Percentiles rank a stretch among this genome's conserved stretches.
Evolutionary conservation across 2,888 invertebrate genomes (phyloP).

Genomic region (Pterobdella sp.): DNA sequence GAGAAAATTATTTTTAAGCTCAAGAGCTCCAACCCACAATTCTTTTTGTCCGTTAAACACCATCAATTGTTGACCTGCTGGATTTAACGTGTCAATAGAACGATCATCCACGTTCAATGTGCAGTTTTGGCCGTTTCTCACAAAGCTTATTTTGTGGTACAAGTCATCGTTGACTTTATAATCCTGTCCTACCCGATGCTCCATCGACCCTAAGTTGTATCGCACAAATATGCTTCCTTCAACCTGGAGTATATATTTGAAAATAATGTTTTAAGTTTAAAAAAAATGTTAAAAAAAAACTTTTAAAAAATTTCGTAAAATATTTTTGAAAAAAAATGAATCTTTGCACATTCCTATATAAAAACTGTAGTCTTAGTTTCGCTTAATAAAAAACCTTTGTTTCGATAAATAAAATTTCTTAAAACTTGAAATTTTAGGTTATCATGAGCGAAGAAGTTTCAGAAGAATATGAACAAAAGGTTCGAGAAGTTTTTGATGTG

Average conservation of each 20-base stretch:
- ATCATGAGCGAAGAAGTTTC: slow-evolving; percentile 1
- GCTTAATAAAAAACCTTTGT: neutral
- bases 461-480: slow-evolving; percentile 1
- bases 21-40: slow-evolving; percentile 25
- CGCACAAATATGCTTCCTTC: slow-evolving; percentile 25
- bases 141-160: slow-evolving; percentile 28
- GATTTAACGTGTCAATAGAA: slow-evolving; percentile 13
- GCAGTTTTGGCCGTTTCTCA: slow-evolving; percentile 26
- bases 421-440: neutral
- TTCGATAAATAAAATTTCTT: neutral
- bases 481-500: slow-evolving; percentile 28
- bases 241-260: slow-evolving; percentile 4
- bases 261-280: neutral
- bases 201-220: slow-evolving; percentile 27
- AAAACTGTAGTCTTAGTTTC: neutral
- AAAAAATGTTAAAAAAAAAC: too few relatives aligned
- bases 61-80: slow-evolving; percentile 26
- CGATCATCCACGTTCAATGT: slow-evolving; percentile 27
- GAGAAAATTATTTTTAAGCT: neutral
- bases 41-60: slow-evolving; percentile 27
- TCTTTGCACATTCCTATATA: neutral
- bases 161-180: slow-evolving; percentile 29
- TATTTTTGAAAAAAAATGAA: too few relatives aligned
- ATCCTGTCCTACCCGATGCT: slow-evolving; percentile 23
- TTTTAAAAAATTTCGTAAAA: too few relatives aligned